A percentile compares a stretch with the other conserved stretches of the same genome.
Evolutionary conservation across 2,113 vertebrate species (phyloP).

Genomic region (Hiodon alosoides): DNA sequence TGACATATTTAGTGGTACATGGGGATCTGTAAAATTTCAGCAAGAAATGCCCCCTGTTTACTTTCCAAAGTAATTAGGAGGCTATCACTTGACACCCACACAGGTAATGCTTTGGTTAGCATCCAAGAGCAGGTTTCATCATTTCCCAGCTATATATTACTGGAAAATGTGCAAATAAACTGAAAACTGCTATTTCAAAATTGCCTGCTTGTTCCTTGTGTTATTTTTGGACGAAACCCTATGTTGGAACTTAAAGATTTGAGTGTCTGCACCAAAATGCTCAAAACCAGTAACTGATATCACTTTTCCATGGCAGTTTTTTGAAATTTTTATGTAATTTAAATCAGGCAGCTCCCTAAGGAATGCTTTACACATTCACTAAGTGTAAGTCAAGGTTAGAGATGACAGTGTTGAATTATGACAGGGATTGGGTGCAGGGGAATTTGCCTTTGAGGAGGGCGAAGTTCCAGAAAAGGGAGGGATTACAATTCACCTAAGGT

Average conservation of each 20-base stretch:
- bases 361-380: constrained; percentile 70
- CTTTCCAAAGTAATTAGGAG: constrained; percentile 60
- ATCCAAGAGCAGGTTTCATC: constrained; percentile 56
- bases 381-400: constrained; percentile 68
- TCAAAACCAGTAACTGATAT: constrained; percentile 69
- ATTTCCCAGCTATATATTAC: constrained; percentile 41
- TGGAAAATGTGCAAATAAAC: constrained; percentile 61
- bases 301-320: constrained; percentile 37
- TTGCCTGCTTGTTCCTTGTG: constrained; percentile 60
- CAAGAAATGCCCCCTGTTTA: constrained; percentile 58
- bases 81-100: constrained; percentile 59
- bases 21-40: constrained; percentile 52
- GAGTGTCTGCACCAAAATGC: constrained; percentile 56
- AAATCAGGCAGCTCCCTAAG: constrained; percentile 61
- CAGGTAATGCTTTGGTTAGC: constrained; percentile 55
- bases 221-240: constrained; percentile 65
- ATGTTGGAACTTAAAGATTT: constrained; percentile 46
- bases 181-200: constrained; percentile 60
- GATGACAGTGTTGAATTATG: constrained; percentile 67
- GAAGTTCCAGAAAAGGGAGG: constrained; percentile 16
- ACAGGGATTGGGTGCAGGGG: constrained; percentile 53
- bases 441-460: constrained; percentile 36
- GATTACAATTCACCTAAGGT: constrained; percentile 12
- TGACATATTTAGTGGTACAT: constrained; percentile 50
- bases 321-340: constrained; percentile 60